Evolutionary conservation across 2,797 vertebrate species (phyloP), one percentile per base, ranked within the genome.

Genomic region (Anableps anableps): DNA sequence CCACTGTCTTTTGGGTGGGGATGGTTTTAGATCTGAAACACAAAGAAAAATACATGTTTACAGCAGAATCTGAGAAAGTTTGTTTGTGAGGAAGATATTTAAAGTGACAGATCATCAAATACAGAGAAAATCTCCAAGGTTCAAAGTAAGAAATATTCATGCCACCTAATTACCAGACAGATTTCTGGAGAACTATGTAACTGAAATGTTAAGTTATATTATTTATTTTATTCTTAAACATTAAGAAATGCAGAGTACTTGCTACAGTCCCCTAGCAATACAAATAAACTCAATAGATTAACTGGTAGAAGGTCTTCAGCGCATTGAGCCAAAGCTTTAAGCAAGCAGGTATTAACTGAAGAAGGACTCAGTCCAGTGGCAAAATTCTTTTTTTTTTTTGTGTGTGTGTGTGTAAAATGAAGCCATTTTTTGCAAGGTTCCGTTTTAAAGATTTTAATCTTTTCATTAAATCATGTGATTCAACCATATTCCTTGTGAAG

Each of bases 1-100:
- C 81, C 80, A 81, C 4, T 43, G 70, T 23, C 81, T 68, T 26
- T 51, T 82, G 76, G 85, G 68, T 79, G 58, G 89, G 0, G 19
- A 74, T 4, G 77, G 86, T 77, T 85, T 93, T 60, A 86, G 14
- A 50, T 95, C 95, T 96, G 85, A 77, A 92, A 91, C 66, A 89
- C 58, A 70, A 5, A 43, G 6, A 53, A 16, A n/a, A 50, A 36
- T 2, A 53, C 13, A 17, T 4, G 14, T 21, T 1, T 16, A 50
- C 19, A 26, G 6, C 17, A 53, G 23, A 19, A 36, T 29, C 19
- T 4, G 11, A 29, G 19, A 3, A 41, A 38, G n/a, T 31, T 6
- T 21, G 10, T 19, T 17, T 60, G 23, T n/a, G 19, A 74, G 19
- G 7, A 71, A 43, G 10, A 72, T 5, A 29, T 45, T 72, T 19